Evolutionary conservation across 2,797 vertebrate species (phyloP), one percentile per base, ranked within the genome.

Genomic region (Potorous gilbertii): DNA sequence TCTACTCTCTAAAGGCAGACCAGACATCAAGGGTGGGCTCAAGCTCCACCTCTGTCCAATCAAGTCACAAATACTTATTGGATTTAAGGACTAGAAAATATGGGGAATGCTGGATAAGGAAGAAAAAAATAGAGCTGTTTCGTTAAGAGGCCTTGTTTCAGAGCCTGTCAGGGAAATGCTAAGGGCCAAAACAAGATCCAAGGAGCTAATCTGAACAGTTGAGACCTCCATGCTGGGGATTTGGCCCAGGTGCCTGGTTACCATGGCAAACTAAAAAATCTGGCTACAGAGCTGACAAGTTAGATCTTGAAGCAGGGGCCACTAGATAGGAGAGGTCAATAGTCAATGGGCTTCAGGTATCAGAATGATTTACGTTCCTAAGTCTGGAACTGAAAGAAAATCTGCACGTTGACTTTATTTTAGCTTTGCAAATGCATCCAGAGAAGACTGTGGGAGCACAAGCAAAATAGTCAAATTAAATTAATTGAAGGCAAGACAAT

Each of bases 301-400:
- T 91, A 40, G 92, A 87, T 66, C 90, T 54, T 34, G 90, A 46
- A 81, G 93, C 52, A 95, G 90, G 93, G 54, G 57, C 13, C 8
- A 27, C 18, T n/a, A 54, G 92, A 94, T 55, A 92, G 40, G 6
- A 89, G 59, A 62, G 11, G 14, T 2, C 66, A 95, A 95, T 62
- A 93, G 94, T 28, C 89, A 96, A 5, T 52, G 91, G 89, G 95
- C 94, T 57, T 95, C 89, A 95, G 59, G 92, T 52, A 90, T 93
- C 91, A 18, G 89, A 91, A 89, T 27, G 92, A 55, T 54, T 18
- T 54, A 91, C 91, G 94, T 96, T 94, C 81, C 93, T 81, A 50
- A 94, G 27, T 56, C 52, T 94, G 94, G 91, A 46, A 27, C 55
- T 90, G 92, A 81, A 95, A 59, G 34, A 34, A 46, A 56, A 74